Evolutionary conservation across 35 echinoderm and acorn worm genomes (phyloP), one percentile per base, ranked within the genome.

Genomic region (Anneissia japonica): DNA sequence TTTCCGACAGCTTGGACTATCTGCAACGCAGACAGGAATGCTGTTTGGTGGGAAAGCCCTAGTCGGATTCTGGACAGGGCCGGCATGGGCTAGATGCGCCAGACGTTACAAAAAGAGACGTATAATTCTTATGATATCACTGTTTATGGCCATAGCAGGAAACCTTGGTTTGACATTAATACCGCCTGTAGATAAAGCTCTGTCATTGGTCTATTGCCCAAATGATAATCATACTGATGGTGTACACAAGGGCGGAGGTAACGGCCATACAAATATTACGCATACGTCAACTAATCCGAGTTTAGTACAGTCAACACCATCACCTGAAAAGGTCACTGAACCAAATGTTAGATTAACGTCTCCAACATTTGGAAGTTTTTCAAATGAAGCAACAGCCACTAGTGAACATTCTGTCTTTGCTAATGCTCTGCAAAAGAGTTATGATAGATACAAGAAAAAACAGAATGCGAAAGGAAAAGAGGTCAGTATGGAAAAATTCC

Each of bases 1-100:
- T 72, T 86, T 97, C 76, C 88, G 95, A 31, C 95, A 97, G 40
- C 84, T 97, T 6, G 95, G 95, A 11, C 79, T 97, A 9, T 77
- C 88, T 30, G 80, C 91, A 5, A 84, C 83, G 10, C 86, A 97
- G 38, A 86, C 87, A 4, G 95, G 95, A 5, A 75, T 97, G 32
- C 74, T 97, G 36, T 74, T 93, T 28, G 89, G 91, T 10, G 32
- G 85, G 19, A 90, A 91, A 75, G 77, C 75, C 36, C 39, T 97
- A 30, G 88, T 89, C 0, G 91, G 83, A 41, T 79, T 89, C 31
- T 77, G 30, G 55, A 77, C 82, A 23, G 85, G 88, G 76, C 88
- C 91, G 34, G 72, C 90, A 32, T 91, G 92, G 85, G 77, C 88
- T 21, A 46, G 77, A 36, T 87, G 75, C 73, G 84, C 92, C 4